These are phyloP conservation scores for Meandrina meandrites DNA, from an alignment of 92 coral and sea anemone genomes.

Conservation along the genomic window DNA sequence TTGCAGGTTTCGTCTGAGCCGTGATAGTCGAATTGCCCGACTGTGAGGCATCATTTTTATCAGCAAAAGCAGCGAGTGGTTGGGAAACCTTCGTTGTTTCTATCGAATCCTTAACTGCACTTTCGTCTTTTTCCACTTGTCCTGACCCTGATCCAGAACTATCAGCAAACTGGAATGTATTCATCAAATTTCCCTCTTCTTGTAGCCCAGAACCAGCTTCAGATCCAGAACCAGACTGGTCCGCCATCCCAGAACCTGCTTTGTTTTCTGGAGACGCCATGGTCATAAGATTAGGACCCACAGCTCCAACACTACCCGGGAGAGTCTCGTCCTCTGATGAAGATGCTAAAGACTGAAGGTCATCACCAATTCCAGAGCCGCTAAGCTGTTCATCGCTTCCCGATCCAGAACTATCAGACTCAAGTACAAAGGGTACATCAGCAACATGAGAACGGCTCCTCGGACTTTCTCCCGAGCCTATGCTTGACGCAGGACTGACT, in stretches of 20 bases:
- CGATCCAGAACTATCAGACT: conserved; percentile 35
- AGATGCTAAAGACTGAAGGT: conserved; percentile 19
- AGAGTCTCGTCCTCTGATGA: conserved; percentile 67
- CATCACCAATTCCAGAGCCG: conserved; percentile 26
- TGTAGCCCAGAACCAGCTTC: conserved; percentile 39
- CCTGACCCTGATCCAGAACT: conserved; percentile 75
- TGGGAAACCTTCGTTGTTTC: conserved; percentile 12
- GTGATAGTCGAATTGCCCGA: conserved; percentile 8
- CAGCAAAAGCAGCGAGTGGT: conserved; percentile 18
- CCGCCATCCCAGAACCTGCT: conserved; percentile 63
- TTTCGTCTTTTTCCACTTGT: conserved; percentile 19
- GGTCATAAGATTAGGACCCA: conserved; percentile 90
- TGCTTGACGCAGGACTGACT: conserved; percentile 8
- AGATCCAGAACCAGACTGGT: conserved; percentile 67
- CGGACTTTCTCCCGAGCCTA: conserved; percentile 36
- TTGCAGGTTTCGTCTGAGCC: conserved; percentile 18
- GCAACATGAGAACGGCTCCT: not conserved
- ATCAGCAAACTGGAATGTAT: conserved; percentile 7
- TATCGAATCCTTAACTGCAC: conserved; percentile 17
- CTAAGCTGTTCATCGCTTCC: conserved; percentile 16
- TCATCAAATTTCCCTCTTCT: conserved; percentile 17
- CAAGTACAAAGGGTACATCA: not conserved
- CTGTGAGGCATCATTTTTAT: conserved; percentile 3
- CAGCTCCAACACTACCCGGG: conserved; percentile 94
- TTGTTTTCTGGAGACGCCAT: conserved; percentile 78